Conservation (phyloP, 2,888 invertebrate species). For the Tetrapedia diversipes region DNA sequence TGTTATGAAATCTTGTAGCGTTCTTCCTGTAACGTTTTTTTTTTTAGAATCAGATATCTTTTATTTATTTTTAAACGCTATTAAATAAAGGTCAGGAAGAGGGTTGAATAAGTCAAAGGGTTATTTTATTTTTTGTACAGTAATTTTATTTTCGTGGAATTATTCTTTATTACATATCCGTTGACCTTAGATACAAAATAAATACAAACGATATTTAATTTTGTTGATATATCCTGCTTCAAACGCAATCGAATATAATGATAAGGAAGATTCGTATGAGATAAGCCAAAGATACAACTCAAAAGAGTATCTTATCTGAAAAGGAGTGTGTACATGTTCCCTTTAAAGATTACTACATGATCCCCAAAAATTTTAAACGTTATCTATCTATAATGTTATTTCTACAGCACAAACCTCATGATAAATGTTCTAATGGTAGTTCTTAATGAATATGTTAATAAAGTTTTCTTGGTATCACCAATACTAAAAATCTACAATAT, state of each 20-base stretch:
- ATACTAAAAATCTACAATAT: no score
- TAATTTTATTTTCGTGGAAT: not conserved
- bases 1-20: not conserved
- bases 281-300: not conserved
- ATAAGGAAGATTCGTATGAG: not conserved
- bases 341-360: not conserved
- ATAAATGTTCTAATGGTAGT: no score
- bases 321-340: not conserved
- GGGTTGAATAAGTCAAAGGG: slow-evolving; percentile 15
- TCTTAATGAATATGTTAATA: no score
- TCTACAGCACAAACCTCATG: no score
- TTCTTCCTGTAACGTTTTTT: not conserved
- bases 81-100: not conserved
- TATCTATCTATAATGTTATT: not conserved
- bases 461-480: no score
- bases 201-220: no score
- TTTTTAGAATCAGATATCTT: not conserved
- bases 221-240: not conserved
- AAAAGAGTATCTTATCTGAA: not conserved
- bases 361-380: not conserved
- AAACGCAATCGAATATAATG: not conserved
- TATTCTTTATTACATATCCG: no score
- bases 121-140: slow-evolving; percentile 2
- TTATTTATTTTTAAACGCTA: slow-evolving; percentile 18
- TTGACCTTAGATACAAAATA: no score